These are phyloP conservation scores for Drosophila pseudoobscura DNA, from an alignment of 1,140 invertebrate genomes.

Conservation along the genomic window DNA sequence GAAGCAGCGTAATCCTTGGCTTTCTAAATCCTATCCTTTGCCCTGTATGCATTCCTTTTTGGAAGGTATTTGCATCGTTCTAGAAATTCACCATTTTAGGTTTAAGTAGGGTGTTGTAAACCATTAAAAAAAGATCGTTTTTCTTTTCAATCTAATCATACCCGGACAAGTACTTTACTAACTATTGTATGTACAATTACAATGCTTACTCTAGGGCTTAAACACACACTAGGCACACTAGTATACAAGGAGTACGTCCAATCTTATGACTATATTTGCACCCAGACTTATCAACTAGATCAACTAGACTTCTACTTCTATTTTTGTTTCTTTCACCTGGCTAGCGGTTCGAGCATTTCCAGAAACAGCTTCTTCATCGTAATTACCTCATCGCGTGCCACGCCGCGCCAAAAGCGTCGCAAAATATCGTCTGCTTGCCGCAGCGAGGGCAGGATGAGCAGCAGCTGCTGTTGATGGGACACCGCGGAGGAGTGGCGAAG, in stretches of 20 bases:
- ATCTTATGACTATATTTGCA: conserved; percentile 71
- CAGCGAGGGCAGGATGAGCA: conserved; percentile 94
- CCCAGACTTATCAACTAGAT: conserved; percentile 59
- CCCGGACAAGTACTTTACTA: conserved; percentile 51
- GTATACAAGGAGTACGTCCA: conserved; percentile 30
- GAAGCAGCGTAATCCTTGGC: too few relatives aligned
- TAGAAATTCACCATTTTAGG: conserved; percentile 12
- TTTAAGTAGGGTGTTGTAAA: conserved; percentile 27
- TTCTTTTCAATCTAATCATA: conserved; percentile 39
- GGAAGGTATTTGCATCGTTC: conserved; percentile 2
- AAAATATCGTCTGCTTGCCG: conserved; percentile 94
- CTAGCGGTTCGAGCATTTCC: conserved; percentile 93
- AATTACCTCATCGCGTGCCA: conserved; percentile 94
- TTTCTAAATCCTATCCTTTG: neutral
- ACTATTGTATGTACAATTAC: conserved; percentile 50
- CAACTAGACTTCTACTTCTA: conserved; percentile 19
- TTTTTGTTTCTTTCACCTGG: conserved; percentile 61
- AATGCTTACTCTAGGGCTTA: conserved; percentile 49
- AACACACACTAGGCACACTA: conserved; percentile 13
- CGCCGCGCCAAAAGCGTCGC: conserved; percentile 94
- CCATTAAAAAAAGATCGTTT: conserved; percentile 24
- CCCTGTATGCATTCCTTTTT: conserved; percentile 7
- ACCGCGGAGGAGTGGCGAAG: conserved; percentile 88
- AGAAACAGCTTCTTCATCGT: conserved; percentile 98
- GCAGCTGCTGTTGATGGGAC: conserved; percentile 91